A percentile compares a stretch with the other conserved stretches of the same genome.
These are phyloP conservation scores for Micromys minutus DNA, from an alignment of 2,113 vertebrate species.

Conservation along the genomic window DNA sequence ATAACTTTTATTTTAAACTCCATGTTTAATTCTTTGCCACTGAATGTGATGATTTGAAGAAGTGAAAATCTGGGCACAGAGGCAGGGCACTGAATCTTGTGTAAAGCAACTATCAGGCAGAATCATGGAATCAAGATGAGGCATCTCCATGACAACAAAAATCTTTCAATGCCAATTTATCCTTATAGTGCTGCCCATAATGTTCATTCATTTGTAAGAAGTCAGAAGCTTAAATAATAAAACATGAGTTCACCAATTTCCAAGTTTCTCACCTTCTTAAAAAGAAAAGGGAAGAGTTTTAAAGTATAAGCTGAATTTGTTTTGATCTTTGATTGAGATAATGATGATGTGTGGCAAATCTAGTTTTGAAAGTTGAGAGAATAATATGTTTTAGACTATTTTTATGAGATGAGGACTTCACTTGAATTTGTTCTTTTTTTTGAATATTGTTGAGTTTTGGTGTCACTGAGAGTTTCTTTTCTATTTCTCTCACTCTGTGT, in stretches of 20 bases:
- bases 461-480: not conserved
- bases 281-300: conserved; percentile 27
- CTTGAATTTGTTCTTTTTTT: conserved; percentile 65
- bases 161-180: not conserved
- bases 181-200: not conserved
- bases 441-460: conserved; percentile 47
- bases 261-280: conserved; percentile 36
- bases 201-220: not conserved
- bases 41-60: not conserved
- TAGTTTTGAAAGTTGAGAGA: conserved; percentile 38
- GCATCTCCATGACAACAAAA: not conserved
- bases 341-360: not conserved
- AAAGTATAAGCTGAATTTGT: conserved; percentile 45
- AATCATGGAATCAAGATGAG: not conserved
- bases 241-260: not conserved
- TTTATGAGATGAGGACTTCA: conserved; percentile 53
- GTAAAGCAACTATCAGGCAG: not conserved
- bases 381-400: conserved; percentile 59
- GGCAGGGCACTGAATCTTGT: not conserved
- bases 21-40: not conserved
- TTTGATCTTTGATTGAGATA: conserved; percentile 46
- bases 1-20: not conserved
- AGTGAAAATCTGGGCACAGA: not conserved
- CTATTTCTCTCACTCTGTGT: conserved; percentile 33
- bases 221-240: conserved; percentile 31